A percentile compares a stretch with the other conserved stretches of the same genome.
Conservation (phyloP, 2,888 invertebrate species). For the Endotricha flammealis region DNA sequence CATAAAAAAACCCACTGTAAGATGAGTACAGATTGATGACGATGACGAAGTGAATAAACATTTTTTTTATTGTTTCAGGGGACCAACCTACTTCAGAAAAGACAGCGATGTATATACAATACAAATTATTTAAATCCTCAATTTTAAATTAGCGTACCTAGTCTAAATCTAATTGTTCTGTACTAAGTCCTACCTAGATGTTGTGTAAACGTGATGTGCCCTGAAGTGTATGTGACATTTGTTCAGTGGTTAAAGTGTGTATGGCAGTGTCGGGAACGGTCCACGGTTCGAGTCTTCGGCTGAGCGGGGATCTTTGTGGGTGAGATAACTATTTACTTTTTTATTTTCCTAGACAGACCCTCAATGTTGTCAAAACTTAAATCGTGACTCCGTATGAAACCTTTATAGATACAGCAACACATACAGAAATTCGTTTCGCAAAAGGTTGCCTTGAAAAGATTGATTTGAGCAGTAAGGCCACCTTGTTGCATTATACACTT, state of each 20-base stretch:
- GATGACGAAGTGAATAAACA: too few relatives aligned
- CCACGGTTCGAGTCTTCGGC: conserved; percentile 22
- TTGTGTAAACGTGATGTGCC: conserved; percentile 12
- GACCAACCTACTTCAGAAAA: conserved; percentile 47
- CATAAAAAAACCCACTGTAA: too few relatives aligned
- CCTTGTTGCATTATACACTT: too few relatives aligned
- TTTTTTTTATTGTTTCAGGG: conserved; percentile 54
- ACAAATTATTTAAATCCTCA: conserved; percentile 16
- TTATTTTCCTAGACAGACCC: too few relatives aligned
- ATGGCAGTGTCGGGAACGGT: conserved; percentile 29
- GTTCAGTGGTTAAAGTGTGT: conserved; percentile 20
- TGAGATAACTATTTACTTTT: too few relatives aligned
- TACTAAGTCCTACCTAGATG: background rate
- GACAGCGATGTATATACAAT: conserved; percentile 26
- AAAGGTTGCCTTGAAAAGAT: too few relatives aligned
- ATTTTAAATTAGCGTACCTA: background rate
- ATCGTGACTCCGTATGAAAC: too few relatives aligned
- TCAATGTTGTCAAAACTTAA: too few relatives aligned
- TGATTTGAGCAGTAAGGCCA: too few relatives aligned
- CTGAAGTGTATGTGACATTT: conserved; percentile 10
- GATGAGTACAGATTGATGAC: too few relatives aligned
- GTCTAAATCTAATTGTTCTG: background rate
- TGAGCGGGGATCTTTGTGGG: conserved; percentile 25
- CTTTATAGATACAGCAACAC: too few relatives aligned
- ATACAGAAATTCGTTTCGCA: too few relatives aligned